Conservation (phyloP, 2,888 invertebrate species). For the Hirtodrosophila duncani region DNA sequence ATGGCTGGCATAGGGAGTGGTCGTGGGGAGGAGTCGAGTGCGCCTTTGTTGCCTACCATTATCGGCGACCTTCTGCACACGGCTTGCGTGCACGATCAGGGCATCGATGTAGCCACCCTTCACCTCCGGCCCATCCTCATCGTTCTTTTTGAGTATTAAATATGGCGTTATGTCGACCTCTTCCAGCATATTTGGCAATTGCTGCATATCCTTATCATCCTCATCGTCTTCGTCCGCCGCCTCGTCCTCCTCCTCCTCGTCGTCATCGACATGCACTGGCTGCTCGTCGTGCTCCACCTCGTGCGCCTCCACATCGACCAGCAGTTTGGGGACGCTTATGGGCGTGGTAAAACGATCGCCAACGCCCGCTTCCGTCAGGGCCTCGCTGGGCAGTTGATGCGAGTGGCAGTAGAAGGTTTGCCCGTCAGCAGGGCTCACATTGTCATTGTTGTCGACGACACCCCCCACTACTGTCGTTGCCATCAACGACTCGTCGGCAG, state of each 20-base stretch:
- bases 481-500: conserved; percentile 8
- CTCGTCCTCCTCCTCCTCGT: conserved; percentile 26
- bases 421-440: conserved; percentile 22
- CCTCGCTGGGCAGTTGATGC: conserved; percentile 63
- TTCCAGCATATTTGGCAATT: conserved; percentile 83
- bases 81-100: conserved; percentile 96
- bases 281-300: not conserved
- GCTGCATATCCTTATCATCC: too few relatives aligned
- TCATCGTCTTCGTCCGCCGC: conserved; percentile 42
- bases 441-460: conserved; percentile 38
- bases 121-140: conserved; percentile 93
- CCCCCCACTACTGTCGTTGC: not conserved
- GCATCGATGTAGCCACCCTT: conserved; percentile 96
- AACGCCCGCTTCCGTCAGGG: conserved; percentile 5
- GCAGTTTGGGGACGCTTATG: conserved; percentile 37
- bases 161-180: conserved; percentile 89
- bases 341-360: conserved; percentile 20
- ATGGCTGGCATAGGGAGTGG: not conserved
- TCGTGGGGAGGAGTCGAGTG: not conserved
- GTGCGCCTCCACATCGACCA: conserved; percentile 2
- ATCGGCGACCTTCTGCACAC: conserved; percentile 86
- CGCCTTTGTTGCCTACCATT: conserved; percentile 69
- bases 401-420: conserved; percentile 57
- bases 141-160: conserved; percentile 87
- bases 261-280: conserved; percentile 14